phyloP scores from a whole-genome alignment of 2,888 invertebrate species.

The Cheilosia urbana region DNA sequence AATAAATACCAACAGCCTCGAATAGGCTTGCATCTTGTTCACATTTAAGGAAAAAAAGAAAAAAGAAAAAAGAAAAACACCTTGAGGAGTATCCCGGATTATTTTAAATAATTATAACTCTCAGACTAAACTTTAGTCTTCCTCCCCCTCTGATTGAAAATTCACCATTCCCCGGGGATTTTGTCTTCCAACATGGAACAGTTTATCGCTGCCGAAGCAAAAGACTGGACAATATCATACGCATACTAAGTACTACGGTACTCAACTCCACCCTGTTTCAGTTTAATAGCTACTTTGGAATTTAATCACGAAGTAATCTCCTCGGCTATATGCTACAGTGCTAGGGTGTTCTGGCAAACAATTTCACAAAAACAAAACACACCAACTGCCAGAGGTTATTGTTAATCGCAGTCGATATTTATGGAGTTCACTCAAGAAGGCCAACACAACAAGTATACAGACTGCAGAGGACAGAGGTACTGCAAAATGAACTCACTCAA shows the following conservation, averaged over 20 bases:
- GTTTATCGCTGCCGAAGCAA: conserved; percentile 15
- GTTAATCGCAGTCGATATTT: conserved; percentile 40
- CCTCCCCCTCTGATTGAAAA: background rate
- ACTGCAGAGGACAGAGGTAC: too few species aligned
- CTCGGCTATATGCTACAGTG: background rate
- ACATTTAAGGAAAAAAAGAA: too few species aligned
- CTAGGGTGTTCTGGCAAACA: background rate
- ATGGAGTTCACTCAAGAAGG: conserved; percentile 23
- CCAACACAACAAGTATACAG: too few species aligned
- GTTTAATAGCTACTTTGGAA: conserved; percentile 32
- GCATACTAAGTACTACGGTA: conserved; percentile 39
- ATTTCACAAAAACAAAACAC: background rate
- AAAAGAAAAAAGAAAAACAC: too few species aligned
- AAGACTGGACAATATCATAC: conserved; percentile 20
- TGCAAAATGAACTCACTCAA: conserved; percentile 19
- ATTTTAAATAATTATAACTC: too few species aligned
- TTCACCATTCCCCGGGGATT: background rate
- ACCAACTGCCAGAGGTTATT: background rate
- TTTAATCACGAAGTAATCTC: conserved; percentile 61
- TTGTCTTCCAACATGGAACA: background rate
- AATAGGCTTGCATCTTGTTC: too few species aligned
- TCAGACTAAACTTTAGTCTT: too few species aligned
- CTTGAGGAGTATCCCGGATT: too few species aligned
- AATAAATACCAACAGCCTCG: too few species aligned
- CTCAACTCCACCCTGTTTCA: background rate